phyloP scores from a whole-genome alignment of 92 coral and sea anemone genomes.

The Paragorgia papillata region DNA sequence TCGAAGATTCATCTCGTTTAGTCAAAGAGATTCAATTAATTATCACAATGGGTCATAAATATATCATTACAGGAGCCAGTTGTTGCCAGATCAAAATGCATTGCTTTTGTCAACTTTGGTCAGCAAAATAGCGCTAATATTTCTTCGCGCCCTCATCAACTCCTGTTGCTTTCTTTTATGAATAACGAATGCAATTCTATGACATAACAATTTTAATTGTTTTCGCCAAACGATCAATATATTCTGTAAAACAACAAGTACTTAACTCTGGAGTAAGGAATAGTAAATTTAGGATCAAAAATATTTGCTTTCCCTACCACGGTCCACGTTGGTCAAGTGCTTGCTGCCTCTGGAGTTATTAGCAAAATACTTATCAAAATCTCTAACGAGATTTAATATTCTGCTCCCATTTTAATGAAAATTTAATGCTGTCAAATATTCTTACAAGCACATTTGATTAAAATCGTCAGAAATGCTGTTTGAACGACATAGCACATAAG shows the following conservation, averaged over 20 bases:
- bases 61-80: too few species aligned
- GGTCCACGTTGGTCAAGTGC: not conserved
- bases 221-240: too few species aligned
- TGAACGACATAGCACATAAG: too few species aligned
- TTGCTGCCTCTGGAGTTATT: too few species aligned
- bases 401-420: conserved; percentile 25
- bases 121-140: not conserved
- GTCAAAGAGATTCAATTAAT: conserved; percentile 27
- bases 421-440: conserved; percentile 8
- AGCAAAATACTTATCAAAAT: too few species aligned
- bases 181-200: too few species aligned
- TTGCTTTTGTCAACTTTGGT: not conserved
- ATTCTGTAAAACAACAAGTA: too few species aligned
- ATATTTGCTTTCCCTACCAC: conserved; percentile 12
- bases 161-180: too few species aligned
- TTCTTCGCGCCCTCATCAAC: too few species aligned
- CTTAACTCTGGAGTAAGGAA: too few species aligned
- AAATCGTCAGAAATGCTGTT: not conserved
- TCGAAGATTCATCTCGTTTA: conserved; percentile 22
- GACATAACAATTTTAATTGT: too few species aligned
- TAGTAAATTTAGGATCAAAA: not conserved
- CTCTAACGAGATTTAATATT: not conserved
- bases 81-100: too few species aligned
- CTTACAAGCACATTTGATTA: not conserved
- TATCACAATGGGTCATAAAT: conserved; percentile 15